Base-by-base conservation (phyloP, 2,113 vertebrate genomes). In the Hypocryptadius cinnamomeus region DNA sequence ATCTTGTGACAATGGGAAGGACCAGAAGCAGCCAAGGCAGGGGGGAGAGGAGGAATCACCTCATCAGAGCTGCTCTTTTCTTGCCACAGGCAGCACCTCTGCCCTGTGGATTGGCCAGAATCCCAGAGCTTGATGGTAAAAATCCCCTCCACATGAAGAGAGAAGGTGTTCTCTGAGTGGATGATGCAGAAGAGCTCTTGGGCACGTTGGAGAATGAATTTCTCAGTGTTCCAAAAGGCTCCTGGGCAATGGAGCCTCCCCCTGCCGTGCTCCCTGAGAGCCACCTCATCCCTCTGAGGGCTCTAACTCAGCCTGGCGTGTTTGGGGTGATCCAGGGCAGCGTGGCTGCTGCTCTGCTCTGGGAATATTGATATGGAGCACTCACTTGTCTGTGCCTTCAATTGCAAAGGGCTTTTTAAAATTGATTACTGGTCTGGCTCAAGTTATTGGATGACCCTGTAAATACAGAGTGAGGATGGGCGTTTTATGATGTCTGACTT, bases 401-500 rank as follows among this genome's bases (percentile, higher is more conserved):
- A n/a, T n/a, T 87, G 77, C 92, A 83, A 73, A 74, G 61, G 71
- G 78, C 92, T 91, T 79, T 71, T 88, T 73, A 2, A 83, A 91
- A 90, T 78, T 87, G 90, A 87, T 94, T 45, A 20, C 92, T 54
- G 65, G 27, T 22, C 89, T 94, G 92, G 93, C 92, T 73, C 35
- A 10, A 33, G 84, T 42, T 85, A 81, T 60, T 94, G 89, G 72
- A 48, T 57, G 73, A 82, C 53, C 88, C 89, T 92, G 91, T 84
- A 95, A 96, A 96, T 57, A 53, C 13, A 78, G 72, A 87, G 84
- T 27, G 79, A 94, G 84, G 95, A 91, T 74, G 78, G 82, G 87
- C 77, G 30, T 66, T 96, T 96, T 78, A 91, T 94, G 92, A 85
- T 88, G 78, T 68, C 94, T 87, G 82, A 93, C 92, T 95, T 79